Evolutionary conservation across 2,888 invertebrate genomes (phyloP), one percentile per base, ranked within the genome.

Genomic region (Platycnemis pennipes): DNA sequence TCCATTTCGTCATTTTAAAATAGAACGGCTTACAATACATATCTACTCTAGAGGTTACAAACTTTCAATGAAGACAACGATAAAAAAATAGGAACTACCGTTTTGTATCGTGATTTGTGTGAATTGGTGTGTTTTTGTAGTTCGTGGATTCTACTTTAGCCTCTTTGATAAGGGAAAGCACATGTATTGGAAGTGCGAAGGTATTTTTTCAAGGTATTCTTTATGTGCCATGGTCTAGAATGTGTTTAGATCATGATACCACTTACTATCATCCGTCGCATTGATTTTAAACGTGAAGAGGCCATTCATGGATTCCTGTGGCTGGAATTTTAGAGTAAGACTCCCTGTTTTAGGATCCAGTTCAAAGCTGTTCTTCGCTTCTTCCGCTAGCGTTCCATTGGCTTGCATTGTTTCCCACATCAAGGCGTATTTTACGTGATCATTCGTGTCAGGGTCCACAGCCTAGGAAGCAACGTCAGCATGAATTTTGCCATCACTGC

Each of bases 261-360:
- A 94, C 95, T 95, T 96, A 97, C 97, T 96, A 94, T 96, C 95
- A 95, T 98, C 98, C 5, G 96, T 96, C 11, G 97, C 98, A 0
- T 96, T 95, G 19, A 97, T 96, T 69, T 97, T 95, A 95, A 98
- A 97, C 95, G 96, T 96, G 95, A 98, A 97, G 96, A 97, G 97
- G 94, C 98, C 98, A 46, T 96, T 96, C 97, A 97, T 97, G 94
- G 96, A 96, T 13, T 96, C 96, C 0, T 97, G 96, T 2, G 97
- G 97, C 95, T 96, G 96, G 94, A 97, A 97, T 95, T 96, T 97
- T 44, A 97, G 96, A 0, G 95, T 96, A 37, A 98, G 96, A 37
- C 96, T 96, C 11, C 97, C 98, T 0, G 96, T 96, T 11, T 95
- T 94, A 0, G 95, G 77, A 95, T 97, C 95, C 45, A 97, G 95